Evolutionary conservation across 2,888 invertebrate species (phyloP), one percentile per base, ranked within the genome.

Genomic region (Hetaerina titia): DNA sequence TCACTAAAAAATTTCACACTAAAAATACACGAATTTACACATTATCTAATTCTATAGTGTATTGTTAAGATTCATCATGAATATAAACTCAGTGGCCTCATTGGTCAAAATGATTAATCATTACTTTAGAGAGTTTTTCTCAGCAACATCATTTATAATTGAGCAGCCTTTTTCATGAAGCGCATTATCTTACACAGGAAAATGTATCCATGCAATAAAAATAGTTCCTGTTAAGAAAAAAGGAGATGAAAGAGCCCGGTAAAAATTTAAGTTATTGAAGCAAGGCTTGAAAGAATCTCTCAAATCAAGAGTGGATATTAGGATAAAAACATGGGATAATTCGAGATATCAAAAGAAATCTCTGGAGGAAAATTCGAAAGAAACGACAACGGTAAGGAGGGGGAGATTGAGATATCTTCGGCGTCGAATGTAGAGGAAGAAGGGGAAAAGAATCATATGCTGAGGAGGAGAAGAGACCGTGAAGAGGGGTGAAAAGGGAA

Each of bases 251-350:
- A 81, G 81, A 13, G 4, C 81, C 31, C 81, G 31, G 25, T 31
- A 81, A 81, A 45, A 25, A 31, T 81, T 81, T 81, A 81, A 13
- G 13, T 13, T 81, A 31, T 81, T 25, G 81, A 81, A 31, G 31
- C 69, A 22, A 22, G 25, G 7, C 31, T 81, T 81, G 69, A 81
- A 11, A 81, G 31, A 31, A 81, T 81, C 31, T 31, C 25, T 31
- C 11, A 81, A 81, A 81, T 25, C 81, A 15, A 31, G 31, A 81
- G 81, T 13, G 81, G 92, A 69, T 69, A 92, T 92, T 56, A 74
- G 69, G 56, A 22, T 89, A 57, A 13, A 89, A 89, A 89, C 56
- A 57, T 56, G 89, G 58, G 57, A 89, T 57, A 56, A 57, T 89
- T 89, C 57, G 58, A 58, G 13, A 57, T 89, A 89, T 89, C 58